Conservation (phyloP, 2,113 vertebrate species). For the Lophotis ruficrista region DNA sequence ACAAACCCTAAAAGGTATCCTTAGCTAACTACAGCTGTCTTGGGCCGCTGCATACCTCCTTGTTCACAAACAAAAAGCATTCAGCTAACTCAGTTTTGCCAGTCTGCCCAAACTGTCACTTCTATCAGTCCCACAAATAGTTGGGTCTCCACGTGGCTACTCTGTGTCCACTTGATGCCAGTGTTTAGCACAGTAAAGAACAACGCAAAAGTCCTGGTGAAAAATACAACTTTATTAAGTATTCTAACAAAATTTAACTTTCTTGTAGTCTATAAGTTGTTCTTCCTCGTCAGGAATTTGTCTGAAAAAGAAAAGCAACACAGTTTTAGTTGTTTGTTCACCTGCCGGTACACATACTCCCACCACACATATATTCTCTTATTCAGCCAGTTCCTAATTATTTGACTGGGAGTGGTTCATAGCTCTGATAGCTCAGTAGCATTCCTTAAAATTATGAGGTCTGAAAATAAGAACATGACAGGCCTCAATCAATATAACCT, state of each 20-base stretch:
- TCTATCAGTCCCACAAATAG: background rate
- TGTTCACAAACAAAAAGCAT: background rate
- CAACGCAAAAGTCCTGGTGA: background rate
- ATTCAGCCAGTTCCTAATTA: background rate
- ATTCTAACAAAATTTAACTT: background rate
- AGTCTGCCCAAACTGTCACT: background rate
- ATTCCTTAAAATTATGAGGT: background rate
- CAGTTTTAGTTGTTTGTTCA: background rate
- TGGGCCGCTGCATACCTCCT: background rate
- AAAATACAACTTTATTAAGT: slow-evolving; percentile 17
- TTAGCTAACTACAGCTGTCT: background rate
- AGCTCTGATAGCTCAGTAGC: background rate
- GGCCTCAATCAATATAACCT: background rate
- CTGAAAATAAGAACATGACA: background rate
- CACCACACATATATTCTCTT: background rate
- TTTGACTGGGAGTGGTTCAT: background rate
- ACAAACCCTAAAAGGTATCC: background rate
- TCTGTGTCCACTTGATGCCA: background rate
- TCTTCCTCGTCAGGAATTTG: background rate
- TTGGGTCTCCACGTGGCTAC: background rate
- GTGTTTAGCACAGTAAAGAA: background rate
- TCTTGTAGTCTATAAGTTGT: background rate
- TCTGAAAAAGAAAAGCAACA: background rate
- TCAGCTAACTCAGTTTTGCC: background rate
- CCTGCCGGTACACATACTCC: background rate